Evolutionary conservation across 2,888 invertebrate genomes (phyloP).

Genomic region (Strigamia maritima): DNA sequence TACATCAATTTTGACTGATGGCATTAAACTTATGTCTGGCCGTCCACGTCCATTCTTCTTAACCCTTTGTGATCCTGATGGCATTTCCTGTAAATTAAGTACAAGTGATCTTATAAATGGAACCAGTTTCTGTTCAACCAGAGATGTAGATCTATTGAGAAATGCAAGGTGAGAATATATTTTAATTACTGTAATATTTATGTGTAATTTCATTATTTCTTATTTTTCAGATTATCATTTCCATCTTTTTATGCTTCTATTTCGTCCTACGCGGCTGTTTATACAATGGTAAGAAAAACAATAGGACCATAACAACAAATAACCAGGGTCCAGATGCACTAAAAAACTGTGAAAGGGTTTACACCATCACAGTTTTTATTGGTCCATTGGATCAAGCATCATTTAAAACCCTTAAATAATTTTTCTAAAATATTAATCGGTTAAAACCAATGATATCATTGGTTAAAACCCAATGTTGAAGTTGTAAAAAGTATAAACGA

Average conservation of each 20-base stretch:
- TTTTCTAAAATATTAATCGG: too few species aligned
- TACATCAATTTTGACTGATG: conserved; percentile 40
- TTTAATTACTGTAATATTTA: too few species aligned
- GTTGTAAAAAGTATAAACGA: too few species aligned
- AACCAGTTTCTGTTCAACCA: not conserved
- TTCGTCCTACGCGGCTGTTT: conserved; percentile 40
- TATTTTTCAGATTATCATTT: conserved; percentile 40
- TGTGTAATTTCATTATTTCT: not conserved
- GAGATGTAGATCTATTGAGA: not conserved
- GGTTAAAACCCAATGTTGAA: too few species aligned
- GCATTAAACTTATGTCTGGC: conserved; percentile 40
- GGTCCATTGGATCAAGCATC: too few species aligned
- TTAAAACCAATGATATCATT: too few species aligned
- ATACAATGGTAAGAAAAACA: conserved; percentile 38
- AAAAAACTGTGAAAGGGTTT: too few species aligned
- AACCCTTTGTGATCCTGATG: conserved; percentile 28
- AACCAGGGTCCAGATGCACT: too few species aligned
- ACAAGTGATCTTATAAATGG: conserved; percentile 19
- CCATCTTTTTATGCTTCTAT: conserved; percentile 41
- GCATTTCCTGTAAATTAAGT: not conserved
- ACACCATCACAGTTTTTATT: too few species aligned
- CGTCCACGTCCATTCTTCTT: conserved; percentile 39
- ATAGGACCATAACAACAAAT: too few species aligned
- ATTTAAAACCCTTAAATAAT: too few species aligned
- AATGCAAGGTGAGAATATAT: conserved; percentile 17